Percentiles rank a stretch among this genome's conserved stretches.
Conservation (phyloP, 1,140 invertebrate genomes). For the Eumaeus atala region DNA sequence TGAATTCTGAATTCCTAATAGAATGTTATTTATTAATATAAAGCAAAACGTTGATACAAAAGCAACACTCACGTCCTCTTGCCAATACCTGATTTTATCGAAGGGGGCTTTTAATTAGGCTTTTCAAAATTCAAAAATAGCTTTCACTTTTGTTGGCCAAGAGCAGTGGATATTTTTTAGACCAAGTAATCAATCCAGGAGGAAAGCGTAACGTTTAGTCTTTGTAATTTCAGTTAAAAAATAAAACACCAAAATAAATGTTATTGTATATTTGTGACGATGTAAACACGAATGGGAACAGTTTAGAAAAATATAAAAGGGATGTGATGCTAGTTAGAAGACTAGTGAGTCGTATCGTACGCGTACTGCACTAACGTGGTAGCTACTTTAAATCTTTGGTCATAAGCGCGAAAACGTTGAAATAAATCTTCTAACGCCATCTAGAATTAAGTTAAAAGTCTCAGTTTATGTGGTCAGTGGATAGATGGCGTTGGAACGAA, state of each 20-base stretch:
- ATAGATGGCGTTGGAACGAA: conserved; percentile 11
- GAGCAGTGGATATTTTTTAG: too few relatives aligned
- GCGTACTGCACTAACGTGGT: background rate
- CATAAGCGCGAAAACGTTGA: background rate
- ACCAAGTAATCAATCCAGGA: too few relatives aligned
- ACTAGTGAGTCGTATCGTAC: conserved; percentile 31
- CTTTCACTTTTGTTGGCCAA: too few relatives aligned
- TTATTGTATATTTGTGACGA: conserved; percentile 69
- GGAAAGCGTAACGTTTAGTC: too few relatives aligned
- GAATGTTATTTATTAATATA: too few relatives aligned
- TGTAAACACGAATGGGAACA: conserved; percentile 44
- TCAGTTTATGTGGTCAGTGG: conserved; percentile 2
- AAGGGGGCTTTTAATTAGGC: too few relatives aligned
- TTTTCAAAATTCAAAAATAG: too few relatives aligned
- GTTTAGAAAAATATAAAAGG: conserved; percentile 56
- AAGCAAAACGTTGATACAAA: too few relatives aligned
- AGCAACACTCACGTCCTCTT: too few relatives aligned
- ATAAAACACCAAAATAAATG: conserved; percentile 38
- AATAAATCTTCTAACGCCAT: background rate
- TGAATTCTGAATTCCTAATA: too few relatives aligned
- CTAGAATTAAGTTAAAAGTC: background rate
- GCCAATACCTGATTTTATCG: too few relatives aligned
- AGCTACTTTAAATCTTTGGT: conserved; percentile 26
- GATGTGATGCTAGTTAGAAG: conserved; percentile 52
- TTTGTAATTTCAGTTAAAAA: conserved; percentile 24